Evolutionary conservation across 2,888 invertebrate species (phyloP).

Genomic region (Polyommatus icarus): DNA sequence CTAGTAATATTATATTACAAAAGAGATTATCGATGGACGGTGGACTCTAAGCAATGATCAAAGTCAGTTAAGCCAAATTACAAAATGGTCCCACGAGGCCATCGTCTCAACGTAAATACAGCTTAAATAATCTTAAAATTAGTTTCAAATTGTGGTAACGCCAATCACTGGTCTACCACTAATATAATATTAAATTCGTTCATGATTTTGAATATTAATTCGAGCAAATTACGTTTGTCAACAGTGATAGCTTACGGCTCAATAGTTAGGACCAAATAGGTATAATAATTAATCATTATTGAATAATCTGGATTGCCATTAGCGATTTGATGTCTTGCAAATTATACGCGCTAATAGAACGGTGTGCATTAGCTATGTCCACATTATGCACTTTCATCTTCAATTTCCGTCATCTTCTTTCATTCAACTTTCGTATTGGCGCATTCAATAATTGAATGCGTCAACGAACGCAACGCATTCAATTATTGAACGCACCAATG

Average conservation of each 20-base stretch:
- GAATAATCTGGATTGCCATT: not conserved
- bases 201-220: not conserved
- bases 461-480: too few species aligned
- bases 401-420: too few species aligned
- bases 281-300: not conserved
- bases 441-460: too few species aligned
- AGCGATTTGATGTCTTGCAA: too few species aligned
- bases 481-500: too few species aligned
- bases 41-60: not conserved
- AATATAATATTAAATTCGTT: constrained; percentile 2
- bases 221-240: not conserved
- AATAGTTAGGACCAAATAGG: not conserved
- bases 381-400: too few species aligned
- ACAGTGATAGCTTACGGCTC: not conserved
- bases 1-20: too few species aligned
- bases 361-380: too few species aligned
- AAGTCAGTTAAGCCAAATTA: not conserved
- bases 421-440: too few species aligned
- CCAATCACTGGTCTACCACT: not conserved
- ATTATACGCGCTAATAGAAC: too few species aligned
- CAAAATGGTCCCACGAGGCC: not conserved
- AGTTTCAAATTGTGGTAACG: not conserved
- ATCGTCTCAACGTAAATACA: not conserved
- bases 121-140: not conserved
- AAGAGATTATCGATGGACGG: not conserved